Evolutionary conservation across 1,140 invertebrate genomes (phyloP).

Genomic region (silkworm (Bombyx mori)): DNA sequence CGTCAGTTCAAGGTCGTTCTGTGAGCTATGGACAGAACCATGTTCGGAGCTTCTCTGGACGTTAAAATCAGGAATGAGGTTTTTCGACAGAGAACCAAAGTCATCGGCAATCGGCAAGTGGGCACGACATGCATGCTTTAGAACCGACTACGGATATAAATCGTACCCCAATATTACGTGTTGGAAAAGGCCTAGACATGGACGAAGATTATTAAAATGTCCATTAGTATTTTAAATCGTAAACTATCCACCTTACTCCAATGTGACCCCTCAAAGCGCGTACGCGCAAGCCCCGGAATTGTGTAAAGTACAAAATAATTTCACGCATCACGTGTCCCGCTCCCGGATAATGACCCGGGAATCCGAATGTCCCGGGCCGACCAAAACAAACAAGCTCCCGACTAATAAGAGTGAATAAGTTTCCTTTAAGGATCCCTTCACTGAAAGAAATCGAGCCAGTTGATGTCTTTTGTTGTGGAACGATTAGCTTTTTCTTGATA

Average conservation of each 20-base stretch:
- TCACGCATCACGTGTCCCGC: slow-evolving; percentile 62
- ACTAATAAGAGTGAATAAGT: slow-evolving; percentile 49
- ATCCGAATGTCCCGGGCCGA: slow-evolving; percentile 24
- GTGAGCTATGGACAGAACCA: too few species aligned
- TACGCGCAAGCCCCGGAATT: slow-evolving; percentile 44
- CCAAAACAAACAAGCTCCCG: slow-evolving; percentile 49
- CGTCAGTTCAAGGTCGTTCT: too few species aligned
- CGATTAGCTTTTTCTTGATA: slow-evolving; percentile 3
- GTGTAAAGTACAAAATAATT: slow-evolving; percentile 70
- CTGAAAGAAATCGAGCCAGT: slow-evolving; percentile 29
- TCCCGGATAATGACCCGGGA: slow-evolving; percentile 59
- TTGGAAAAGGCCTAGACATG: too few species aligned
- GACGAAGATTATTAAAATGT: too few species aligned
- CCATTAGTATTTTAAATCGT: too few species aligned
- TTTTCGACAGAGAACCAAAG: too few species aligned
- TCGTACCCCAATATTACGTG: too few species aligned
- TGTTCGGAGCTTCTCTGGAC: too few species aligned
- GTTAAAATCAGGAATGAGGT: too few species aligned
- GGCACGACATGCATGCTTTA: too few species aligned
- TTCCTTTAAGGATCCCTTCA: slow-evolving; percentile 37
- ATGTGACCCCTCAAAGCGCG: slow-evolving; percentile 30
- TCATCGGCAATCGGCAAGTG: too few species aligned
- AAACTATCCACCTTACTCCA: slow-evolving; percentile 20
- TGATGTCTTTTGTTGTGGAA: slow-evolving; percentile 7
- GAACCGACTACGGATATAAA: too few species aligned